Evolutionary conservation across 2,797 vertebrate genomes (phyloP), one percentile per base, ranked within the genome.

Genomic region (Takifugu rubripes): DNA sequence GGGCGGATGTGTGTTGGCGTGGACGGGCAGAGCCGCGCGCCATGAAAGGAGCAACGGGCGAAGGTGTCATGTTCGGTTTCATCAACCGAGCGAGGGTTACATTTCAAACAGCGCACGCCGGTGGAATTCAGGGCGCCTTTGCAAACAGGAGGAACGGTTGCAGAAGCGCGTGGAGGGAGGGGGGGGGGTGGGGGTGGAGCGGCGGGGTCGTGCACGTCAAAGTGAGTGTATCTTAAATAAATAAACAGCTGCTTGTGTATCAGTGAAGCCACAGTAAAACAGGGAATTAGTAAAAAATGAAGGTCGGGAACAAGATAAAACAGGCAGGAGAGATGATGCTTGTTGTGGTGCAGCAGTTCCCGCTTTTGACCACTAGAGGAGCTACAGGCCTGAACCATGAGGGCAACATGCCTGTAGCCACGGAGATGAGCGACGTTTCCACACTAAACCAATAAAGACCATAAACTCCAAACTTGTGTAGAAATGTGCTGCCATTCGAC

Each of bases 1-100:
- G 50, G 60, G 70, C 75, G 70, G 47, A 69, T 74, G 51, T 67
- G 64, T 54, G 64, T 76, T 54, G 66, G 70, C 45, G 75, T 77
- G 64, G 66, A 74, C 48, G 49, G 58, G 26, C 43, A 36, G 31
- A 33, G 44, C 31, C 54, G 59, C 49, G 44, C 44, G 56, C 43
- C 6, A 52, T 21, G 7, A 48, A 47, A 29, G 49, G 42, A 45
- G 54, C 25, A 52, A 24, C 52, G 65, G 69, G 70, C 55, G 50
- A 60, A 61, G 58, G 75, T 79, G 75, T 77, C 70, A 74, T 79
- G 82, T 82, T 85, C 50, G 46, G 69, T 79, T 77, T 77, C 59
- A 80, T 82, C 78, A 82, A 63, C 61, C 61, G 49, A 54, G 52
- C 50, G 7, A 57, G 54, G 42, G 7, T 49, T 60, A 25, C 46